A percentile compares a stretch with the other conserved stretches of the same genome.
Conservation (phyloP, 2,797 vertebrate genomes). For the Austrolebias charrua region DNA sequence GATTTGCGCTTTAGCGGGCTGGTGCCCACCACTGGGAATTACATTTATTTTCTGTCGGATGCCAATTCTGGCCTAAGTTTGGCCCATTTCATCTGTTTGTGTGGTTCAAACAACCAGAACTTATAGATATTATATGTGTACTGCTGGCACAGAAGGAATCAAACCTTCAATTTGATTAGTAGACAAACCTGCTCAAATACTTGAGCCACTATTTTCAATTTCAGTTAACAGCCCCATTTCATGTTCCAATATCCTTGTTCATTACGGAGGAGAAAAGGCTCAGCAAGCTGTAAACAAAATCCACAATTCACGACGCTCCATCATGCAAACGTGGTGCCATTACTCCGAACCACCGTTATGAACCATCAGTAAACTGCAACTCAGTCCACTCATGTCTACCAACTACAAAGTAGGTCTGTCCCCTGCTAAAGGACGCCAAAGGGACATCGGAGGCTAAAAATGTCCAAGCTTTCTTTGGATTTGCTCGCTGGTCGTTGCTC, state of each 20-base stretch:
- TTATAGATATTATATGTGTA: neutral
- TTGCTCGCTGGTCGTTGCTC: conserved; percentile 44
- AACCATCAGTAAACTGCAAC: conserved; percentile 38
- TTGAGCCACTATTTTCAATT: neutral
- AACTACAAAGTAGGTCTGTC: conserved; percentile 42
- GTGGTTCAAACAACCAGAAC: neutral
- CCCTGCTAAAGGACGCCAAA: conserved; percentile 54
- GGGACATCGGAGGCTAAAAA: conserved; percentile 43
- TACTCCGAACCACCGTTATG: conserved; percentile 15
- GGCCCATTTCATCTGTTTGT: neutral
- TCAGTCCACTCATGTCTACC: conserved; percentile 43
- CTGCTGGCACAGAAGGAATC: neutral
- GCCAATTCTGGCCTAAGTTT: neutral
- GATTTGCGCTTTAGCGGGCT: too few relatives aligned
- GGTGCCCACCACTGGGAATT: too few relatives aligned
- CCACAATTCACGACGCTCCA: conserved; percentile 7
- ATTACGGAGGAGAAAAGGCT: neutral
- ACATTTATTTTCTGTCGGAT: neutral
- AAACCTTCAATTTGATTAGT: neutral
- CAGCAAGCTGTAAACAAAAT: conserved; percentile 12
- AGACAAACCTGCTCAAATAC: neutral
- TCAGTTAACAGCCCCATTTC: neutral
- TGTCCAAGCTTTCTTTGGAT: conserved; percentile 40
- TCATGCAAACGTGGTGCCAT: conserved; percentile 19
- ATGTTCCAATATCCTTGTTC: conserved; percentile 4